Evolutionary conservation across 2,797 vertebrate species (phyloP), one percentile per base, ranked within the genome.

Genomic region (Karalla daura): DNA sequence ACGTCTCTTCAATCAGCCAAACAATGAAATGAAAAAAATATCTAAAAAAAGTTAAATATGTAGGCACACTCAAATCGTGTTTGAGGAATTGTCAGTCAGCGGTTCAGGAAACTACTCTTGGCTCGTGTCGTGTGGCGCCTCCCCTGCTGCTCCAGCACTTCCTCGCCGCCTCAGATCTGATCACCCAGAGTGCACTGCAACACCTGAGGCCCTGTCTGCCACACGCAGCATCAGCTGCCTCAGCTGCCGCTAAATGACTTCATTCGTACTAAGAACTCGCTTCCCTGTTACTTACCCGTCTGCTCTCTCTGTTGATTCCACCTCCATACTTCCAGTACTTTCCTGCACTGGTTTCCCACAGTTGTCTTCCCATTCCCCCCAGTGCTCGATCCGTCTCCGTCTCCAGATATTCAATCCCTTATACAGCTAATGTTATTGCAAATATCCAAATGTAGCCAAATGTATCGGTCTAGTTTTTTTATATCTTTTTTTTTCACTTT

Each of bases 151-250:
- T 54, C 18, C 18, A 1, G 1, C 44, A n/a, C 37, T 40, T 36
- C 27, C 39, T 40, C 11, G 7, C 63, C 18, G 25, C 37, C n/a
- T 67, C 10, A 18, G 30, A 62, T 62, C 23, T 17, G 36, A 65
- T 75, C 47, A 79, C 14, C 13, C 12, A 20, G 15, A 55, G 33
- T 55, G n/a, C 35, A 59, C 8, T 35, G 20, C 2, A 47, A 59
- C 72, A 76, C 49, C 53, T 52, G 59, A 27, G 49, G 53, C 54
- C 27, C 60, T 54, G 27, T 78, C 15, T 21, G 24, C 47, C 17
- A 9, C 24, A 43, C 11, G 32, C 18, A 1, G 10, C 37, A 40
- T 15, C 15, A 61, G 18, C 46, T 11, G 6, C 21, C 15, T 27
- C 3, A 25, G 11, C 15, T 9, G 54, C 3, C 36, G 27, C 35